phyloP scores from a whole-genome alignment of 2,113 vertebrate genomes.

The Cyprinodon brontotheroides region DNA sequence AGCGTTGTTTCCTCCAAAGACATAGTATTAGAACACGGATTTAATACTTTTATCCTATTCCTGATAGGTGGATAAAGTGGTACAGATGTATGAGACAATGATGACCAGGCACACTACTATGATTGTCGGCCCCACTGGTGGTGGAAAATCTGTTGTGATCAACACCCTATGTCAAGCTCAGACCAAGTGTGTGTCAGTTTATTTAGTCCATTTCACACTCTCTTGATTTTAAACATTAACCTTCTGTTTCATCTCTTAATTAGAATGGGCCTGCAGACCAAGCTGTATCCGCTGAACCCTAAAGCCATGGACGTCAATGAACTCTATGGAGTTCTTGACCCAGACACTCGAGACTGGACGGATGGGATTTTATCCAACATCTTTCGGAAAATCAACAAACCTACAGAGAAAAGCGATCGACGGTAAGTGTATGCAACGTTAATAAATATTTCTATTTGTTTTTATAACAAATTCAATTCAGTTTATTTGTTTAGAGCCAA shows the following conservation, averaged over 20 bases:
- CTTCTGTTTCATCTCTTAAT: slow-evolving; percentile 7
- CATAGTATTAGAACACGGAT: background rate
- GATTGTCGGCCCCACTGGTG: slow-evolving; percentile 95
- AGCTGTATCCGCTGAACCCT: slow-evolving; percentile 90
- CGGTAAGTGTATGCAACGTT: slow-evolving; percentile 74
- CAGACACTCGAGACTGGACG: slow-evolving; percentile 92
- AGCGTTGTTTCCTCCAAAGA: background rate
- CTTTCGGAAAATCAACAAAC: slow-evolving; percentile 94
- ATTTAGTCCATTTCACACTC: background rate
- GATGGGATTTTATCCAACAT: slow-evolving; percentile 97
- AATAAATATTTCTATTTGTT: background rate
- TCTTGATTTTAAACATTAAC: background rate
- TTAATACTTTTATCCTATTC: background rate
- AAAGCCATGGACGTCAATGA: slow-evolving; percentile 96
- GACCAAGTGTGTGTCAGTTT: slow-evolving; percentile 83
- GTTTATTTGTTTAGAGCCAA: too few species aligned
- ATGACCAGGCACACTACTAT: slow-evolving; percentile 96
- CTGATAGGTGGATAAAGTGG: slow-evolving; percentile 94
- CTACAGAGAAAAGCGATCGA: slow-evolving; percentile 91
- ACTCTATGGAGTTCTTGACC: slow-evolving; percentile 93
- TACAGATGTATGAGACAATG: slow-evolving; percentile 98
- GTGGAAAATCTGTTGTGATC: slow-evolving; percentile 97
- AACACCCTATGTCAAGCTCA: slow-evolving; percentile 92
- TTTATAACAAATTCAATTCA: too few species aligned
- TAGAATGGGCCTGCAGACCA: slow-evolving; percentile 89